Conservation (phyloP, 1,140 invertebrate genomes). For the Camponotus pennsylvanicus region DNA sequence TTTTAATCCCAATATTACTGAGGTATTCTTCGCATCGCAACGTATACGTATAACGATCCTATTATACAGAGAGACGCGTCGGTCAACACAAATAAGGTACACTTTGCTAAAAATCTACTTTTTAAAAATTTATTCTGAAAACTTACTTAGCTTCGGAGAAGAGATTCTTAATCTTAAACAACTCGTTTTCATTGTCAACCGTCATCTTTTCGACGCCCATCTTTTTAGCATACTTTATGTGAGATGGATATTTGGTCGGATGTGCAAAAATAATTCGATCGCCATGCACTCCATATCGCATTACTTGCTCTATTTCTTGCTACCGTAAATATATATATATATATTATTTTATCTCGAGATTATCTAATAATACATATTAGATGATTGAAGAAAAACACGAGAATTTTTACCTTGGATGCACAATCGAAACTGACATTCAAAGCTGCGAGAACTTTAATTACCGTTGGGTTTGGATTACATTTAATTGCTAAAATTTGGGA, state of each 20-base stretch:
- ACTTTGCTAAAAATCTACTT: neutral
- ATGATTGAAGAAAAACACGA: neutral
- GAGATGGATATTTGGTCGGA: conserved; percentile 96
- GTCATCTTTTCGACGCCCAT: conserved; percentile 94
- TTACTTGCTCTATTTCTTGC: conserved; percentile 90
- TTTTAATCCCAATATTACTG: conserved; percentile 95
- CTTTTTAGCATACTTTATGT: conserved; percentile 93
- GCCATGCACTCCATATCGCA: conserved; percentile 87
- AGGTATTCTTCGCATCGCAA: conserved; percentile 92
- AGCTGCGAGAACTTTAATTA: conserved; percentile 89
- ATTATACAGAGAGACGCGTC: neutral
- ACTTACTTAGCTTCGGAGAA: conserved; percentile 94
- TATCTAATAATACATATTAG: neutral
- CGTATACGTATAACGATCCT: conserved; percentile 96
- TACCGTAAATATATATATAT: conserved; percentile 77
- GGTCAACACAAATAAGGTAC: neutral
- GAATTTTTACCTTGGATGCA: conserved; percentile 88
- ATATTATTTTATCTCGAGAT: neutral
- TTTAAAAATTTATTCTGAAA: too few relatives aligned
- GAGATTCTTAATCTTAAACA: conserved; percentile 94
- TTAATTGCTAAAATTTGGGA: conserved; percentile 89
- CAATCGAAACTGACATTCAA: conserved; percentile 92
- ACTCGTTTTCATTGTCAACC: conserved; percentile 97
- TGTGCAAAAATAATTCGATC: conserved; percentile 98
- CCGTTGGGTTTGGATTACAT: conserved; percentile 89